Evolutionary conservation across 2,888 invertebrate genomes (phyloP), one percentile per base, ranked within the genome.

Genomic region (Odontocolon sp.): DNA sequence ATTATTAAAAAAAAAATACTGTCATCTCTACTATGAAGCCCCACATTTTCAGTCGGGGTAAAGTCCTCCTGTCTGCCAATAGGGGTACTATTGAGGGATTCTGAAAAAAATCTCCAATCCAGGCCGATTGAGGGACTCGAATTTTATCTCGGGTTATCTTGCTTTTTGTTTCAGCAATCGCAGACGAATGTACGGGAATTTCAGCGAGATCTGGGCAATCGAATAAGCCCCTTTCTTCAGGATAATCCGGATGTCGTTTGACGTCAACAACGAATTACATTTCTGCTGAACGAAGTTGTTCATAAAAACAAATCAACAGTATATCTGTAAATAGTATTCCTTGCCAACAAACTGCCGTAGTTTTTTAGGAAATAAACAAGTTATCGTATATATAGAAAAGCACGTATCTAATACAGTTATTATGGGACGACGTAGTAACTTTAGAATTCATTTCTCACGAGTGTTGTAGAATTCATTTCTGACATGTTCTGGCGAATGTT

Each of bases 181-280:
- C 83, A 86, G 16, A 69, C 77, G 23, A 84, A 79, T n/a, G 83
- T 84, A 5, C 84, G 71, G 52, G 86, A 90, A 36, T 90, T 90
- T 73, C 86, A 82, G 33, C 84, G 78, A 52, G 82, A 87, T 63
- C 85, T 90, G 9, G 85, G 87, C 11, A 89, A 88, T 38, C 87
- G 87, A 38, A 81, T 90, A 40, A 84, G 85, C 38, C 80, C 81
- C 5, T 89, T 85, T 28, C 84, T 90, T 5, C 85, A 84, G 56
- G 89, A 90, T 73, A 88, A 90, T 75, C 89, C 89, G 1, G 80
- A 87, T 40, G 84, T 83, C 40, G 86, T 84, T 63, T 87, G 75
- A 84, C 31, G 14, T 36, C 28, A 9, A 31, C 14, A 6, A 40
- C 50, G 47, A 38, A 40, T n/a, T 33, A 50, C 66, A 9, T 23